Percentiles rank a stretch among this genome's conserved stretches.
Conservation (phyloP, 2,797 vertebrate species). For the Novumbra hubbsi region DNA sequence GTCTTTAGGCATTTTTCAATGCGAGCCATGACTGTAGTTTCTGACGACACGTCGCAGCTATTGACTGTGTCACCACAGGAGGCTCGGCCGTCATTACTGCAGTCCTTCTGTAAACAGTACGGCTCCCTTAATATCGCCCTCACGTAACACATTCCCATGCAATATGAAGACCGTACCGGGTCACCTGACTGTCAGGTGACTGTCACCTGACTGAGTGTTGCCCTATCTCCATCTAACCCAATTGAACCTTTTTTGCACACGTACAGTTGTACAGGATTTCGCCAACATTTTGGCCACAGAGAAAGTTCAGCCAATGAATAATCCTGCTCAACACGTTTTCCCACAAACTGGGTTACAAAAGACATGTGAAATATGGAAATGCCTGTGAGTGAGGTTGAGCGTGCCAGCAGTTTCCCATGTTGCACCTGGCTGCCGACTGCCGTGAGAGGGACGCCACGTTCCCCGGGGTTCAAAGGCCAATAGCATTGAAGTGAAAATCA, state of each 20-base stretch:
- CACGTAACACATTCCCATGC: not conserved
- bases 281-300: not conserved
- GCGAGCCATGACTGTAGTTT: not conserved
- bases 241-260: not conserved
- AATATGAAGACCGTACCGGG: not conserved
- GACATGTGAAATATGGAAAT: conserved; percentile 47
- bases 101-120: conserved; percentile 50
- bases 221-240: not conserved
- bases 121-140: conserved; percentile 16
- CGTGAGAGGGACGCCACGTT: conserved; percentile 48
- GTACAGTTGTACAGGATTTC: not conserved
- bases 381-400: conserved; percentile 32
- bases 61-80: conserved; percentile 42
- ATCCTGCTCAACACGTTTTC: not conserved
- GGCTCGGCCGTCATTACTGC: conserved; percentile 50
- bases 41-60: conserved; percentile 7
- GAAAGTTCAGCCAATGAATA: not conserved
- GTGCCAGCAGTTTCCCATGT: conserved; percentile 35
- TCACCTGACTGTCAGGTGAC: not conserved
- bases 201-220: not conserved
- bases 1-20: not conserved
- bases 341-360: not conserved
- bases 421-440: conserved; percentile 46
- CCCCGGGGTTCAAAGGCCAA: conserved; percentile 63
- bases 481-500: conserved; percentile 75